Evolutionary conservation across 2,113 vertebrate species (phyloP).

Genomic region (Arizona elegans): DNA sequence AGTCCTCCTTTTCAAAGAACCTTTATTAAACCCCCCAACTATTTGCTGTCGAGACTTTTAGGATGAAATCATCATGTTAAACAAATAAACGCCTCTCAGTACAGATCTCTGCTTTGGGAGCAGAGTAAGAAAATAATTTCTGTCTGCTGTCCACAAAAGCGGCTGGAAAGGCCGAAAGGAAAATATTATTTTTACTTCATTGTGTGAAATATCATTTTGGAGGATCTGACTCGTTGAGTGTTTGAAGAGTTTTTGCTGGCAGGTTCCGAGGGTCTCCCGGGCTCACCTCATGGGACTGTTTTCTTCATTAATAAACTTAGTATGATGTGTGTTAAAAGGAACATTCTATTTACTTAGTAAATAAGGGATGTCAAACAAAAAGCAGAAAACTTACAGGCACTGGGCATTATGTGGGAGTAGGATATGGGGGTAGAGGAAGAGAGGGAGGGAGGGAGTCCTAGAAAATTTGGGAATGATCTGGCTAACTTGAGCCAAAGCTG

Average conservation of each 20-base stretch:
- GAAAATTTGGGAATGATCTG: conserved; percentile 40
- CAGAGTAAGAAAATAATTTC: conserved; percentile 82
- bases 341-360: conserved; percentile 83
- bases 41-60: conserved; percentile 80
- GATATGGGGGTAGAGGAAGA: conserved; percentile 11
- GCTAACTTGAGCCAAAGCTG: conserved; percentile 31
- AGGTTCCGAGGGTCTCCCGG: conserved; percentile 73
- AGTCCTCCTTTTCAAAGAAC: conserved; percentile 69
- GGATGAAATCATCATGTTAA: conserved; percentile 82
- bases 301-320: conserved; percentile 84
- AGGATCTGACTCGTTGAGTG: conserved; percentile 73
- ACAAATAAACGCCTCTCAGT: conserved; percentile 82
- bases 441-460: conserved; percentile 29
- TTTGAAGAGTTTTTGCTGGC: conserved; percentile 83
- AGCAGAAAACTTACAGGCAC: conserved; percentile 71
- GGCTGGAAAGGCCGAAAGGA: conserved; percentile 80
- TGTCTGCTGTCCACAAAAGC: conserved; percentile 79
- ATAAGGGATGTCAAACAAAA: conserved; percentile 77
- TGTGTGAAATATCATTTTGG: conserved; percentile 86
- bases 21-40: conserved; percentile 80
- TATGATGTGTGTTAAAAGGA: conserved; percentile 80
- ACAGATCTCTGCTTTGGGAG: conserved; percentile 80
- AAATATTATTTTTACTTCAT: conserved; percentile 90
- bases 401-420: conserved; percentile 58
- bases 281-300: conserved; percentile 78